phyloP scores from a whole-genome alignment of 2,113 vertebrate genomes.

The Ranitomeya variabilis region DNA sequence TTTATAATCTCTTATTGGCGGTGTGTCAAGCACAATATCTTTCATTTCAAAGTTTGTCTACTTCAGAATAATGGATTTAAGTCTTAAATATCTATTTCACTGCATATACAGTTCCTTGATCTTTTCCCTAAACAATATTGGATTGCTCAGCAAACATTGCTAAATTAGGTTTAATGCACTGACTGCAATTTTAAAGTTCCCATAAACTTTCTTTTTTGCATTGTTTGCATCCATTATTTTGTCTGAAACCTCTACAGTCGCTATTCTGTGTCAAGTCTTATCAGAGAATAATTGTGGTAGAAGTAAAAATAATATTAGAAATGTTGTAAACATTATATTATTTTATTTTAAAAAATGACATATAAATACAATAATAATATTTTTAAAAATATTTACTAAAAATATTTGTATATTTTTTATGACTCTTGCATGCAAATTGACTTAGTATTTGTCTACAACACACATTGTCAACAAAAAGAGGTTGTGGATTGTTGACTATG shows the following conservation, averaged over 20 bases:
- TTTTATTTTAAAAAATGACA: not conserved
- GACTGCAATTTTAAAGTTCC: slow-evolving; percentile 50
- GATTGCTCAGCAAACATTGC: slow-evolving; percentile 41
- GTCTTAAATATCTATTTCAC: slow-evolving; percentile 41
- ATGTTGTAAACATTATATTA: not conserved
- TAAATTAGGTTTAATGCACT: slow-evolving; percentile 54
- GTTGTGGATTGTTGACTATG: too few relatives aligned
- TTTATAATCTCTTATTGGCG: slow-evolving; percentile 46
- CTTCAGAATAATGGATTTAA: slow-evolving; percentile 47
- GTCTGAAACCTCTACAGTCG: not conserved
- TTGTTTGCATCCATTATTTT: slow-evolving; percentile 28
- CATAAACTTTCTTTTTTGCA: slow-evolving; percentile 41
- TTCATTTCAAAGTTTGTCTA: slow-evolving; percentile 44
- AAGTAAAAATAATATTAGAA: not conserved
- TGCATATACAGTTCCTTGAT: slow-evolving; percentile 43
- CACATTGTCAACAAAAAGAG: too few relatives aligned
- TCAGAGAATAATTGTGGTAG: not conserved
- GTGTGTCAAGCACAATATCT: slow-evolving; percentile 50
- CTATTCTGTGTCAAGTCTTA: slow-evolving; percentile 7
- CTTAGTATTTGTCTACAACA: too few relatives aligned
- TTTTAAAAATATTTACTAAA: too few relatives aligned
- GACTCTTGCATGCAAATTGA: too few relatives aligned
- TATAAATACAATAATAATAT: too few relatives aligned
- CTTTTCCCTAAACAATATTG: slow-evolving; percentile 54
- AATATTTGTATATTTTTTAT: too few relatives aligned